A percentile compares a stretch with the other conserved stretches of the same genome.
Conservation (phyloP, 2,797 vertebrate genomes). For the Apogon talboti region DNA sequence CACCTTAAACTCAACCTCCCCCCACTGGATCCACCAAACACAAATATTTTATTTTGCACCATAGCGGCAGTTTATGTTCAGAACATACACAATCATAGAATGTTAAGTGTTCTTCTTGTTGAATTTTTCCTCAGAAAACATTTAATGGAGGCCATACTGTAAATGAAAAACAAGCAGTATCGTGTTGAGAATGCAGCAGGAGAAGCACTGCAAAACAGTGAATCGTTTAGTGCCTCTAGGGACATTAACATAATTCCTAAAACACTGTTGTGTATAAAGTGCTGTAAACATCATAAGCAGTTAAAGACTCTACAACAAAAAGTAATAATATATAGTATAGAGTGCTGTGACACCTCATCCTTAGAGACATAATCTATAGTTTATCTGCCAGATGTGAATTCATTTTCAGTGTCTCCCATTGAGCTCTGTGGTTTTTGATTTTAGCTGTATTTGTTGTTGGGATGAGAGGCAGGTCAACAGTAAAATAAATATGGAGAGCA, state of each 20-base stretch:
- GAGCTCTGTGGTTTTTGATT: slow-evolving; percentile 8
- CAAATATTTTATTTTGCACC: slow-evolving; percentile 6
- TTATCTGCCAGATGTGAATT: neutral
- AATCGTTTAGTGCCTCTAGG: neutral
- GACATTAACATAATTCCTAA: neutral
- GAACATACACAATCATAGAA: neutral
- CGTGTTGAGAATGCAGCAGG: neutral
- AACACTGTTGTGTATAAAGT: neutral
- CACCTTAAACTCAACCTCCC: slow-evolving; percentile 13
- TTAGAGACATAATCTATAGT: neutral
- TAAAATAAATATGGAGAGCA: slow-evolving; percentile 53
- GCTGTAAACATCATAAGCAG: neutral
- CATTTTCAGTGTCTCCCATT: slow-evolving; percentile 8
- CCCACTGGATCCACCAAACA: neutral
- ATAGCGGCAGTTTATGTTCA: neutral
- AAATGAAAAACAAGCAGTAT: neutral
- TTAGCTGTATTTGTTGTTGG: slow-evolving; percentile 39
- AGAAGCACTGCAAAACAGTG: neutral
- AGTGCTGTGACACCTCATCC: neutral
- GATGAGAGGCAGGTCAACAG: slow-evolving; percentile 57
- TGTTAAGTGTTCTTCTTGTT: neutral
- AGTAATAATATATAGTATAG: slow-evolving; percentile 8
- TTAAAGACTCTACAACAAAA: neutral
- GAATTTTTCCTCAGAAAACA: neutral
- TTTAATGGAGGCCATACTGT: no score